phyloP scores from a whole-genome alignment of 2,797 vertebrate genomes.

The Parotocinclus haroldoi region DNA sequence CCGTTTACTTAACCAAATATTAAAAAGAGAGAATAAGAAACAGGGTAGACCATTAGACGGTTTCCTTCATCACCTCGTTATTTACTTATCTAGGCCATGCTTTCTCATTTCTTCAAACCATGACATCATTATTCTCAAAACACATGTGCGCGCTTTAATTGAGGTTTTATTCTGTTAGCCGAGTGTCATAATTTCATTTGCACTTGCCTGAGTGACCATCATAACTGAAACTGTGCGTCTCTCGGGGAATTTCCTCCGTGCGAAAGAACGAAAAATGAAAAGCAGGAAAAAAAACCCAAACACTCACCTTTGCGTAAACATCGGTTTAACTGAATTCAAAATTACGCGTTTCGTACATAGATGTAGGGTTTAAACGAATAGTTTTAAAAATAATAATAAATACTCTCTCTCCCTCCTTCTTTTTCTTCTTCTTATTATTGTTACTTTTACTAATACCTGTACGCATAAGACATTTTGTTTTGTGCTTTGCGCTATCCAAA shows the following conservation, averaged over 20 bases:
- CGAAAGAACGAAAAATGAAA: constrained; percentile 42
- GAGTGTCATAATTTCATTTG: constrained; percentile 47
- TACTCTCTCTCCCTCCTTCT: no score
- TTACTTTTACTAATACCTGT: constrained; percentile 1
- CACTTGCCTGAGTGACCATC: constrained; percentile 34
- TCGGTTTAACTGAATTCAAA: not conserved
- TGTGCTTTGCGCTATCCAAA: constrained; percentile 66
- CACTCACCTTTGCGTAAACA: not conserved
- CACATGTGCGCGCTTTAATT: constrained; percentile 27
- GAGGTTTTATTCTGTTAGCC: constrained; percentile 44
- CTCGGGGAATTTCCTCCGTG: constrained; percentile 28
- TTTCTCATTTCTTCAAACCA: not conserved
- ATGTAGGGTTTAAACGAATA: no score
- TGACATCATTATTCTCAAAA: not conserved
- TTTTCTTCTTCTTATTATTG: constrained; percentile 6
- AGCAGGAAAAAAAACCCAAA: constrained; percentile 48
- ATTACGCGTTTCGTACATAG: not conserved
- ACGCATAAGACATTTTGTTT: not conserved
- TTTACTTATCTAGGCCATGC: not conserved
- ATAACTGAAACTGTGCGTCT: constrained; percentile 22
- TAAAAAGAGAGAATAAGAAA: not conserved
- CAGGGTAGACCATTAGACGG: not conserved
- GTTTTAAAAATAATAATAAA: no score
- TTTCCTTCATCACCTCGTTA: constrained; percentile 1
- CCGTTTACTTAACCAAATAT: constrained; percentile 10